These are phyloP conservation scores for Burhinus oedicnemus DNA, from an alignment of 2,113 vertebrate genomes.

Conservation along the genomic window DNA sequence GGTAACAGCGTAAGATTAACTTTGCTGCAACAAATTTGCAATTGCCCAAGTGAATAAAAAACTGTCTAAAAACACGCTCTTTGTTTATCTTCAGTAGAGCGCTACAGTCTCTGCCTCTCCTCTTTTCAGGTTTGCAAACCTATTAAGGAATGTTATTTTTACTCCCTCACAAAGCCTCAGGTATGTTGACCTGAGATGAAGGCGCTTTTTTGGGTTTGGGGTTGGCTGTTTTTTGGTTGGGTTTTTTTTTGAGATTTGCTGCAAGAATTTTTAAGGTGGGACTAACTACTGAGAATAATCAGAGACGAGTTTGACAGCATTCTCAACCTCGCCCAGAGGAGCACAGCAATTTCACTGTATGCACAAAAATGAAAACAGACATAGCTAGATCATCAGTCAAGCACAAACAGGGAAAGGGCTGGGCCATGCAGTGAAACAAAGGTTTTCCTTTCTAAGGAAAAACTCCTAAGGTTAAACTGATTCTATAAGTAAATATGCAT, in stretches of 20 bases:
- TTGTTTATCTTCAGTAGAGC: background rate
- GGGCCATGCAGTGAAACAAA: background rate
- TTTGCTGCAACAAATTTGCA: background rate
- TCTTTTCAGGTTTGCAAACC: background rate
- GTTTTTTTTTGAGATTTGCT: background rate
- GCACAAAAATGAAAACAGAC: conserved; percentile 45
- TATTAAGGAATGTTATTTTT: background rate
- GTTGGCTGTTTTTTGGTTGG: too few species aligned
- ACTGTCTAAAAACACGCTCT: background rate
- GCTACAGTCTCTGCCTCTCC: background rate
- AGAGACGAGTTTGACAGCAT: conserved; percentile 61
- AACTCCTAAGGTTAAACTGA: background rate
- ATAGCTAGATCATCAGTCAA: background rate
- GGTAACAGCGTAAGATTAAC: background rate
- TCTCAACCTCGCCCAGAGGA: conserved; percentile 63
- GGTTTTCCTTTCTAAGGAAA: background rate
- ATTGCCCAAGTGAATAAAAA: background rate
- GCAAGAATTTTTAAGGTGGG: conserved; percentile 42
- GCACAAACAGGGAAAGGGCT: conserved; percentile 21
- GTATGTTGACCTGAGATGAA: background rate
- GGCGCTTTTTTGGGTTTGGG: fast-evolving
- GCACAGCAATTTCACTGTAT: conserved; percentile 9
- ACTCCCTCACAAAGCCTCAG: background rate
- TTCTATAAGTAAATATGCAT: background rate
- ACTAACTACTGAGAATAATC: background rate